Evolutionary conservation across 2,113 vertebrate species (phyloP).

Genomic region (Melanostigma gelatinosum): DNA sequence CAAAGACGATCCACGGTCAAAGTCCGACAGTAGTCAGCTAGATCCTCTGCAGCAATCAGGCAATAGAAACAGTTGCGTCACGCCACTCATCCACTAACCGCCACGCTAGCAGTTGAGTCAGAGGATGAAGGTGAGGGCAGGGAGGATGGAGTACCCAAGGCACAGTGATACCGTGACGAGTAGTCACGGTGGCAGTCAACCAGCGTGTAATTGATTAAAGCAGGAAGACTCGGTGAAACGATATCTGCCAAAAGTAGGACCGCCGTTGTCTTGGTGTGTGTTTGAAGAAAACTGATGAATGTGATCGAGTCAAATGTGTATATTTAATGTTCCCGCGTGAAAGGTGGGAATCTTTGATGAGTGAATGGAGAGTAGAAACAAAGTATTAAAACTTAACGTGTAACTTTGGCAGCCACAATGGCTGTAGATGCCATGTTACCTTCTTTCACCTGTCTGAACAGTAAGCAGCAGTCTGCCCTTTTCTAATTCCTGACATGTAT

Average conservation of each 20-base stretch:
- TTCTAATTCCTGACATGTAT: too few relatives aligned
- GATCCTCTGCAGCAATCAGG: conserved; percentile 11
- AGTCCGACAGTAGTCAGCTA: background rate
- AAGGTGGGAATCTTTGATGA: background rate
- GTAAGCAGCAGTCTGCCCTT: too few relatives aligned
- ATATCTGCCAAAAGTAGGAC: background rate
- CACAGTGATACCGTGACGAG: conserved; percentile 11
- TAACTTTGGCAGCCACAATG: background rate
- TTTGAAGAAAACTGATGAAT: background rate
- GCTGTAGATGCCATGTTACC: too few relatives aligned
- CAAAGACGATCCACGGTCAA: background rate
- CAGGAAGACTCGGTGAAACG: conserved; percentile 21
- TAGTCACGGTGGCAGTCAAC: conserved; percentile 41
- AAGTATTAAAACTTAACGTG: background rate
- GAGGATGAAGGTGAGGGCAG: conserved; percentile 43
- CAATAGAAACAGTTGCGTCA: conserved; percentile 5
- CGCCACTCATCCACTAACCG: conserved; percentile 44
- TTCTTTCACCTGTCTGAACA: too few relatives aligned
- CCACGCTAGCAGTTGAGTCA: conserved; percentile 10
- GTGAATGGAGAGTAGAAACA: too few relatives aligned
- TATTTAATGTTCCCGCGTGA: background rate
- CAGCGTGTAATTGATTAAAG: conserved; percentile 32
- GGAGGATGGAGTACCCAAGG: conserved; percentile 54
- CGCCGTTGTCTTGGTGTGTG: background rate
- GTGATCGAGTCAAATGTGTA: background rate